Conservation (phyloP, 2,797 vertebrate genomes). For the Sebastes ruberrimus region DNA sequence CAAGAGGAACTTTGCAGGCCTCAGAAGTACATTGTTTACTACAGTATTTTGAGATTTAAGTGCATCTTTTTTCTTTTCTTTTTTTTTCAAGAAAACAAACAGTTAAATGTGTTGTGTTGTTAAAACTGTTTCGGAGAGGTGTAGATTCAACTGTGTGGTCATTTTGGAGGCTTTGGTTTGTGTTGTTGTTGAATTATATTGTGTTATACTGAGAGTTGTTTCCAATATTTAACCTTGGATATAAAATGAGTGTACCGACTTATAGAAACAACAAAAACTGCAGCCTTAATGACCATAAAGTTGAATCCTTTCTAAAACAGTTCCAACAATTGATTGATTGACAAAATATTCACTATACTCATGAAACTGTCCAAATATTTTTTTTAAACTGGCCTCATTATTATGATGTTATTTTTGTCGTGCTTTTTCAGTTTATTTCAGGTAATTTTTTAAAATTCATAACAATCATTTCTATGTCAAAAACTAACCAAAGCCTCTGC, state of each 20-base stretch:
- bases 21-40: conserved; percentile 15
- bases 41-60: not conserved
- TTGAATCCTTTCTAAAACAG: not conserved
- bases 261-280: not conserved
- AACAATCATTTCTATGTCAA: not conserved
- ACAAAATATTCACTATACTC: not conserved
- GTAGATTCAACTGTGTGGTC: not conserved
- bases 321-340: not conserved
- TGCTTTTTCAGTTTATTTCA: not conserved
- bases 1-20: not conserved
- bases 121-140: not conserved
- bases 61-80: not conserved
- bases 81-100: not conserved
- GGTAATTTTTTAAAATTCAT: not conserved
- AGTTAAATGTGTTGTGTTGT: not conserved
- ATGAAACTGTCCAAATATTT: not conserved
- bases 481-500: not conserved
- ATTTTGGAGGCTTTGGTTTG: not conserved
- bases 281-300: not conserved
- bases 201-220: not conserved
- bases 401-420: not conserved
- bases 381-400: no score
- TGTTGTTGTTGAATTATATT: not conserved
- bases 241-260: not conserved
- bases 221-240: not conserved